Evolutionary conservation across 2,797 vertebrate genomes (phyloP), one percentile per base, ranked within the genome.

Genomic region (Leptodactylus fallax): DNA sequence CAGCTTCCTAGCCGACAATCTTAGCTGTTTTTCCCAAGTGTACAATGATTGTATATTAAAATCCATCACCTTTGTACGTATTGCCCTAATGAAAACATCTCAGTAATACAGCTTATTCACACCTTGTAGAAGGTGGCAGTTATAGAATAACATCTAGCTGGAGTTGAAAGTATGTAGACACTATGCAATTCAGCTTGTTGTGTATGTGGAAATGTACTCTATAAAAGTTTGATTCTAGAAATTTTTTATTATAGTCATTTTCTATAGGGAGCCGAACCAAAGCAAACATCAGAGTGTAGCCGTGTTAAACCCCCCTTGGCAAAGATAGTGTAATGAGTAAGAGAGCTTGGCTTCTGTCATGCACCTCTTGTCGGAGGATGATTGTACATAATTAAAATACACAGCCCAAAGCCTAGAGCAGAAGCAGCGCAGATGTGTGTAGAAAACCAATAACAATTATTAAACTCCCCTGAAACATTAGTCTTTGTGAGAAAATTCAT

Each of bases 231-330:
- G n/a, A 81, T 87, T 79, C 65, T 81, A 87, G 78, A 81, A 87
- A 49, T 7, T 51, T 87, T 87, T 87, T 81, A 87, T 81, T 58
- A 87, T 74, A 74, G 69, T 76, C 58, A 82, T 81, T 88, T 83
- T 85, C 27, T 65, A 17, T 27, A 88, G 74, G 87, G 81, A 87
- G 51, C 74, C 69, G 74, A 77, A 47, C 87, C 87, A 88, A 88
- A 72, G 51, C 49, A 88, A 88, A 88, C 87, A 84, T 71, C 53
- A 14, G 36, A 1, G 49, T 87, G 78, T 87, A 84, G 69, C 61
- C 56, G 87, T 84, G 87, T 79, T 88, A 88, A 87, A 84, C 60
- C 87, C 74, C 23, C 61, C 65, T 85, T 88, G 87, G 87, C 87
- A 88, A 21, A 71, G 36, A 79, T 74, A 80, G 85, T 81, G 79